Base-by-base conservation (phyloP, 2,797 vertebrate genomes). In the Hippoglossus hippoglossus region DNA sequence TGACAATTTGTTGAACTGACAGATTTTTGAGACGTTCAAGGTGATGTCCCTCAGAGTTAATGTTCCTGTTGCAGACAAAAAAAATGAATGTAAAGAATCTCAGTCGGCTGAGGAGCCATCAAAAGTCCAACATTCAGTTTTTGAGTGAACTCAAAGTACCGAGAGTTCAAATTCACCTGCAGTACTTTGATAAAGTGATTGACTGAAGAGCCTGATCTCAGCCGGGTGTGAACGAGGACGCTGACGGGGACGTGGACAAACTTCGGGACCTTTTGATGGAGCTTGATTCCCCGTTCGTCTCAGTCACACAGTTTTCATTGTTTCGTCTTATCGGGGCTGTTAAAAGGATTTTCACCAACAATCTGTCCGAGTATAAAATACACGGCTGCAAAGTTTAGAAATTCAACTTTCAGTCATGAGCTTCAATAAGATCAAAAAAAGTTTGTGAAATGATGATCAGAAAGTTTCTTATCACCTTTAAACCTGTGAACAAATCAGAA, bases 191-290 rank as follows among this genome's bases (percentile, higher is more conserved):
- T 24, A 24, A 24, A 36, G 44, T 46, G 44, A 19, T 46, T 19
- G 4, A 46, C 5, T 18, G 13, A 16, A 7, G 11, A 46, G 44
- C 16, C 44, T 46, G 44, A 19, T 46, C 44, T 46, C 22, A 56
- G 25, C 18, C 53, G 4, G n/a, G 26, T 24, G 57, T 79, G 52
- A 81, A 77, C 72, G 9, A 86, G 68, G 75, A 44, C 34, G 16
- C 11, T 0, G 60, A 53, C 46, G 1, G 62, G 34, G 36, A 13
- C 18, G 71, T 4, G 25, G 39, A 71, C 46, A 4, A 63, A 52
- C 15, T 6, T 28, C 64, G 3, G 63, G 24, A 73, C 50, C 28
- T 31, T 81, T 26, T 63, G 34, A 47, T 59, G 55, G 51, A 53
- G 11, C 53, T 58, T 53, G 12, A 50, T 58, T n/a, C 8, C 41